phyloP scores from a whole-genome alignment of 2,888 invertebrate genomes.

The Ennomos quercinarius region DNA sequence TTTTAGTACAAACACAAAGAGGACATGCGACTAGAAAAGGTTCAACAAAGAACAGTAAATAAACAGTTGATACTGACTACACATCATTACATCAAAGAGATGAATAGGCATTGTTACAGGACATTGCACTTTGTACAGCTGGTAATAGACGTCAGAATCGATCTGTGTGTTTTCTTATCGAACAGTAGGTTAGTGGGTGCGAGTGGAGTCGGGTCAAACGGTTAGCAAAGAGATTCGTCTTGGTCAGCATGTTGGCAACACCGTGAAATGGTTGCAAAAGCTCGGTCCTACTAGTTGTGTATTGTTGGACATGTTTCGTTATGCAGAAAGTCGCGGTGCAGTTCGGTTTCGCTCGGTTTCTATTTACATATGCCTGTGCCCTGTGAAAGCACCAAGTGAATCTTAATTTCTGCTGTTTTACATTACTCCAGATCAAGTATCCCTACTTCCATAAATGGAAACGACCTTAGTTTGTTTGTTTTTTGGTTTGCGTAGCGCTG shows the following conservation, averaged over 20 bases:
- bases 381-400: conserved; percentile 15
- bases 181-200: conserved; percentile 80
- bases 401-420: conserved; percentile 2
- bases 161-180: conserved; percentile 60
- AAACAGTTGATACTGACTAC: conserved; percentile 82
- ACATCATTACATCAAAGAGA: conserved; percentile 80
- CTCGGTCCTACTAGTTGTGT: conserved; percentile 51
- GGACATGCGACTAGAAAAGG: conserved; percentile 53
- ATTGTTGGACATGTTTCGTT: conserved; percentile 60
- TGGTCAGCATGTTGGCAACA: conserved; percentile 65
- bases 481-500: background rate
- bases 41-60: conserved; percentile 69
- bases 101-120: conserved; percentile 65
- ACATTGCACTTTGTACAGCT: conserved; percentile 64
- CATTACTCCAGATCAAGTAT: too few species aligned
- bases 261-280: conserved; percentile 73
- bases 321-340: conserved; percentile 56
- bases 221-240: conserved; percentile 79
- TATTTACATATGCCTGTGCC: conserved; percentile 29
- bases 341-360: conserved; percentile 48
- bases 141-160: conserved; percentile 63
- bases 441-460: too few species aligned
- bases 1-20: conserved; percentile 42
- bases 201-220: conserved; percentile 76
- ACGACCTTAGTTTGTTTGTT: too few species aligned